Evolutionary conservation across 1,140 invertebrate species (phyloP).

Genomic region (Pseudomyrmex sp.): DNA sequence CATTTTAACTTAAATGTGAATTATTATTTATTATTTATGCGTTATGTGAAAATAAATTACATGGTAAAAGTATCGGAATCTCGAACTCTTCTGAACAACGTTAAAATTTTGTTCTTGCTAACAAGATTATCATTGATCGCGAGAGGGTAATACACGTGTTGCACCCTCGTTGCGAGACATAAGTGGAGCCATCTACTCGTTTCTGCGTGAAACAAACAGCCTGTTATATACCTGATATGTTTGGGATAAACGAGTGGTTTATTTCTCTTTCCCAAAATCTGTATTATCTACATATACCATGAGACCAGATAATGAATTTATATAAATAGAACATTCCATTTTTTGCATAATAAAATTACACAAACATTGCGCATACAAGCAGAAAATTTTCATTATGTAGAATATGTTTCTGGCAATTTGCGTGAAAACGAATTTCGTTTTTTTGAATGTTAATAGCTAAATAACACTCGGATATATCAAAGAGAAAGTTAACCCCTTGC

Average conservation of each 20-base stretch:
- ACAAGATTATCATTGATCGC: slow-evolving; percentile 3
- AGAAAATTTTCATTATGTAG: neutral
- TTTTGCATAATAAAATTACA: neutral
- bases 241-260: slow-evolving; percentile 53
- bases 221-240: slow-evolving; percentile 29
- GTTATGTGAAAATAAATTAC: neutral
- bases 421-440: neutral
- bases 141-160: slow-evolving; percentile 29
- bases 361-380: neutral
- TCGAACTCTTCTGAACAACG: neutral
- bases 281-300: slow-evolving; percentile 47
- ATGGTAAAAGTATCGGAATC: neutral
- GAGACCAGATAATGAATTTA: too few species aligned
- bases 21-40: too few species aligned
- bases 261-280: slow-evolving; percentile 39
- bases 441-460: neutral
- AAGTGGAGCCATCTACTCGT: slow-evolving; percentile 72
- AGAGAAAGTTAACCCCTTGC: too few species aligned
- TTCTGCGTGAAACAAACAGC: slow-evolving; percentile 29
- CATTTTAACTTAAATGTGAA: too few species aligned
- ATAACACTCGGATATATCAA: neutral
- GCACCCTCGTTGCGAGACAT: slow-evolving; percentile 15
- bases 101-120: neutral
- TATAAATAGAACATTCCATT: neutral
- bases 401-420: neutral